Evolutionary conservation across 2,113 vertebrate genomes (phyloP).

Genomic region (Platysteira castanea): DNA sequence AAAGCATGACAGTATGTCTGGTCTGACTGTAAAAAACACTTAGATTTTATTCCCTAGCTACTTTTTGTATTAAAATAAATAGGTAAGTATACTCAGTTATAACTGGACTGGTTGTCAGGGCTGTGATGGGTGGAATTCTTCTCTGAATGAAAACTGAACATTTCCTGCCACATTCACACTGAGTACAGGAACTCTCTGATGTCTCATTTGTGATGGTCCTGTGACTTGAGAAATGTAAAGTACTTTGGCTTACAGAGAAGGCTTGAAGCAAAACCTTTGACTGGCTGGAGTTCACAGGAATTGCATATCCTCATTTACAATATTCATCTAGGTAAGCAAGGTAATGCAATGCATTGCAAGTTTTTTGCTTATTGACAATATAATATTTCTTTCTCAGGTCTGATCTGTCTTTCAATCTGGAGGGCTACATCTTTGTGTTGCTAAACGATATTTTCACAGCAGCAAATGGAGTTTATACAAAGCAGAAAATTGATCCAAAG

Average conservation of each 20-base stretch:
- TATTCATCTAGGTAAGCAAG: neutral
- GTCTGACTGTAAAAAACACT: neutral
- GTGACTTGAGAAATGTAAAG: neutral
- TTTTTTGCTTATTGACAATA: neutral
- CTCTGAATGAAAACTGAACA: neutral
- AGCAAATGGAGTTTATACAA: slow-evolving; percentile 86
- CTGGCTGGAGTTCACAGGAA: neutral
- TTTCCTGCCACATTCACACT: neutral
- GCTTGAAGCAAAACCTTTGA: neutral
- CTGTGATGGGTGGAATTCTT: neutral
- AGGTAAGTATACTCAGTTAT: neutral
- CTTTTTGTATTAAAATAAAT: neutral
- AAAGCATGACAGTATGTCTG: neutral
- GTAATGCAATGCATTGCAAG: neutral
- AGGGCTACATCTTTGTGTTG: slow-evolving; percentile 84
- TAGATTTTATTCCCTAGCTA: neutral
- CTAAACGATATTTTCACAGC: slow-evolving; percentile 91
- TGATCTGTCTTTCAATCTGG: slow-evolving; percentile 87
- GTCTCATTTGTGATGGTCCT: neutral
- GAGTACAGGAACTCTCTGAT: neutral
- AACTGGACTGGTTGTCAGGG: neutral
- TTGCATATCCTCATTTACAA: neutral
- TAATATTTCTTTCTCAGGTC: slow-evolving; percentile 72
- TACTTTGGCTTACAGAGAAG: neutral
- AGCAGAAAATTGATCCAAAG: slow-evolving; percentile 87